phyloP scores from a whole-genome alignment of 2,888 invertebrate genomes.

The Catocala fraxini region DNA sequence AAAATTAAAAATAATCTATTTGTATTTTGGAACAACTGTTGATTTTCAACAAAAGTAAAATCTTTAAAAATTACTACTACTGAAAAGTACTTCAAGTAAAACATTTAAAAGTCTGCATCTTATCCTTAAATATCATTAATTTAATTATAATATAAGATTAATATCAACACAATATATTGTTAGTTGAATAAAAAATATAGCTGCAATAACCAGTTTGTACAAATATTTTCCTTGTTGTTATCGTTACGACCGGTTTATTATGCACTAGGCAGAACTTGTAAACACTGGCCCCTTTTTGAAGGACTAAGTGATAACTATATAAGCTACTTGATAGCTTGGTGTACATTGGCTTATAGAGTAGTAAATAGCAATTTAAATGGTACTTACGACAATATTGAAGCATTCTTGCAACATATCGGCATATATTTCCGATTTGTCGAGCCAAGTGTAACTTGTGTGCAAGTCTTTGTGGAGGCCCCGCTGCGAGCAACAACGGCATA shows the following conservation, averaged over 20 bases:
- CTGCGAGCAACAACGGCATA: constrained; percentile 48
- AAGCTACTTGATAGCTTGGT: neutral
- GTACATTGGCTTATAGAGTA: neutral
- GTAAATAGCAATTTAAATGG: neutral
- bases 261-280: neutral
- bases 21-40: no score
- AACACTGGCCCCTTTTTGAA: neutral
- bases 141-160: no score
- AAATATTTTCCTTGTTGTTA: neutral
- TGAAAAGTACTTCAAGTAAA: no score
- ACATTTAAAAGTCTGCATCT: no score
- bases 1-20: no score
- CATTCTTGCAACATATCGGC: constrained; percentile 74
- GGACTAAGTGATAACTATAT: no score
- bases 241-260: constrained; percentile 14
- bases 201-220: no score
- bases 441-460: constrained; percentile 57
- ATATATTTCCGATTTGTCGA: constrained; percentile 69
- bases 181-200: no score
- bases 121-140: no score
- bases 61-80: no score
- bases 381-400: constrained; percentile 72
- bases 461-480: constrained; percentile 67
- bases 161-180: no score
- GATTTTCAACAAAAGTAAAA: no score